phyloP scores from a whole-genome alignment of 1,140 invertebrate species.

The Andrena cerasifolii region DNA sequence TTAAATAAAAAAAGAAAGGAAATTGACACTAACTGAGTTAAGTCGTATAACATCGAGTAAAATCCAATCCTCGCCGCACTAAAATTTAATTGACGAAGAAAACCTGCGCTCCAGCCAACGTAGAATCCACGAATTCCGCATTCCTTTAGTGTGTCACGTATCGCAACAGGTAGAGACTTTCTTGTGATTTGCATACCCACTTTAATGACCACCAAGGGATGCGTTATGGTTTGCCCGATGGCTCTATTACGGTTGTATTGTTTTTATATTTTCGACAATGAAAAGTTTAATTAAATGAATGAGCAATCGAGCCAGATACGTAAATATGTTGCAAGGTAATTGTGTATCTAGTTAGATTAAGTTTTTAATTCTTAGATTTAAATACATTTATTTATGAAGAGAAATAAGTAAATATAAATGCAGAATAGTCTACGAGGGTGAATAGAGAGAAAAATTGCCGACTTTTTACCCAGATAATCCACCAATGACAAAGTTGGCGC shows the following conservation, averaged over 20 bases:
- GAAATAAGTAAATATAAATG: too few species aligned
- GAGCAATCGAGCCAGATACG: too few species aligned
- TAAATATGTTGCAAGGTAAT: too few species aligned
- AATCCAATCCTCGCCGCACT: constrained; percentile 87
- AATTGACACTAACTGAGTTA: constrained; percentile 28
- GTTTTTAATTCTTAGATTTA: too few species aligned
- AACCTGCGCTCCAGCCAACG: constrained; percentile 84
- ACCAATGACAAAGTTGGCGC: constrained; percentile 58
- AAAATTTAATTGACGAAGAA: constrained; percentile 87
- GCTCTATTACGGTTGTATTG: neutral
- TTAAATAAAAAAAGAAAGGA: neutral
- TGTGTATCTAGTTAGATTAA: too few species aligned
- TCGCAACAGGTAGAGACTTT: constrained; percentile 73
- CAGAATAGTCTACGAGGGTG: too few species aligned
- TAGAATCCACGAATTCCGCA: constrained; percentile 85
- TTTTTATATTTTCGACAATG: too few species aligned
- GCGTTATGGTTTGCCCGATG: constrained; percentile 84
- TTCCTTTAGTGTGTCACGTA: constrained; percentile 79
- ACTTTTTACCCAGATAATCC: constrained; percentile 62
- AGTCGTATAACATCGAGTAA: constrained; percentile 85
- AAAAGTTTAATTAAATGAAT: too few species aligned
- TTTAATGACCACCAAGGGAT: constrained; percentile 87
- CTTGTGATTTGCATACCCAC: constrained; percentile 87
- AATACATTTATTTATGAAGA: constrained; percentile 2
- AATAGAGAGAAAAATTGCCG: neutral